Conservation (phyloP, 1,140 invertebrate genomes). For the Heliconius nattereri region DNA sequence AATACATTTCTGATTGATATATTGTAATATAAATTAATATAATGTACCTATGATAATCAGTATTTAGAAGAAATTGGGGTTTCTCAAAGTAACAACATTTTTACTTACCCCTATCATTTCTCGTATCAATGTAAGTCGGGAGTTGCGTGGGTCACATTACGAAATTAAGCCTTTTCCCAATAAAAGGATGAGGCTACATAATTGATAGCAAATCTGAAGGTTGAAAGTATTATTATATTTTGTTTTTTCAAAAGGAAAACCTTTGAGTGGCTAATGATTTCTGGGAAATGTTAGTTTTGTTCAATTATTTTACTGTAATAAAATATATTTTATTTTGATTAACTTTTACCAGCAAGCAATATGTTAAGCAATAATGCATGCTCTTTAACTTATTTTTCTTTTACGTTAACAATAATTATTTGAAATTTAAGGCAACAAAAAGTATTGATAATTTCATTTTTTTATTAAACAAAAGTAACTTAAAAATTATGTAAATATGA, state of each 20-base stretch:
- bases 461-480: no score
- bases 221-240: conserved; percentile 7
- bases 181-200: conserved; percentile 4
- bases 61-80: not conserved
- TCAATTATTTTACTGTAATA: not conserved
- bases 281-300: not conserved
- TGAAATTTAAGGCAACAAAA: no score
- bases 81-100: not conserved
- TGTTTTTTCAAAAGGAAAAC: not conserved
- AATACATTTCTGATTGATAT: no score
- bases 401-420: no score
- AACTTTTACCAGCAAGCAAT: not conserved
- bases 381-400: no score
- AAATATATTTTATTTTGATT: not conserved
- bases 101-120: not conserved
- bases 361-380: no score
- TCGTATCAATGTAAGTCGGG: not conserved
- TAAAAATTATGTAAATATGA: no score
- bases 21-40: no score
- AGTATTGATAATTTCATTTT: no score
- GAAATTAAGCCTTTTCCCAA: conserved; percentile 7
- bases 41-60: not conserved
- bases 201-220: conserved; percentile 7
- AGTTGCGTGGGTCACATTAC: not conserved
- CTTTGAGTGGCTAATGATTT: conserved; percentile 8